Percentiles rank a stretch among this genome's conserved stretches.
These are phyloP conservation scores for Autographa gamma DNA, from an alignment of 2,888 invertebrate genomes.

Conservation along the genomic window DNA sequence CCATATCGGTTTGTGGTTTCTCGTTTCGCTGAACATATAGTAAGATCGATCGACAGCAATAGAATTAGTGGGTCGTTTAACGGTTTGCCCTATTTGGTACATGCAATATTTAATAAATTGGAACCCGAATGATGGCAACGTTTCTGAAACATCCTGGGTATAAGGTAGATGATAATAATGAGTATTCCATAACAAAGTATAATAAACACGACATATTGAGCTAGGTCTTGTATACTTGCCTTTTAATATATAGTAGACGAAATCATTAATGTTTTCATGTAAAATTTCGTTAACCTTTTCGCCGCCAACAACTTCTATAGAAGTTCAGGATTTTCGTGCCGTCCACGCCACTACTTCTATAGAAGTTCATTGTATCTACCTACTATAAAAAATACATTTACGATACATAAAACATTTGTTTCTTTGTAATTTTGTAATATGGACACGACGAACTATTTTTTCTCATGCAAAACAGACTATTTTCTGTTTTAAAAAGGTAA, in stretches of 20 bases:
- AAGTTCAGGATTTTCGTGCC: too few relatives aligned
- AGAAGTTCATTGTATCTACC: too few relatives aligned
- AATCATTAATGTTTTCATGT: too few relatives aligned
- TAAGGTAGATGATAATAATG: neutral
- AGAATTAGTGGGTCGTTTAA: neutral
- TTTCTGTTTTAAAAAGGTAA: too few relatives aligned
- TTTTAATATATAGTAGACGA: neutral
- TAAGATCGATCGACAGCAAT: neutral
- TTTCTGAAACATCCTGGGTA: neutral
- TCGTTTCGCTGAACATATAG: neutral
- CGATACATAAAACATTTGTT: too few relatives aligned
- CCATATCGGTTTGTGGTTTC: neutral
- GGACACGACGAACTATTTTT: too few relatives aligned
- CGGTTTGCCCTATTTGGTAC: neutral
- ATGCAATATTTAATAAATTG: neutral
- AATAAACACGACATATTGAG: neutral
- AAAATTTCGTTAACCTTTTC: too few relatives aligned
- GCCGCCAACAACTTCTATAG: too few relatives aligned
- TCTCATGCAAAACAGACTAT: too few relatives aligned
- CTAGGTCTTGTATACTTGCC: neutral
- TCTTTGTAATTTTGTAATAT: too few relatives aligned
- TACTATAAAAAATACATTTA: too few relatives aligned
- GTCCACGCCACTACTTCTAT: too few relatives aligned
- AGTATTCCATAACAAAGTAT: conserved; percentile 1
- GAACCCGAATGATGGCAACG: neutral